phyloP scores from a whole-genome alignment of 2,797 vertebrate genomes.

The Hozukius guyotensis region DNA sequence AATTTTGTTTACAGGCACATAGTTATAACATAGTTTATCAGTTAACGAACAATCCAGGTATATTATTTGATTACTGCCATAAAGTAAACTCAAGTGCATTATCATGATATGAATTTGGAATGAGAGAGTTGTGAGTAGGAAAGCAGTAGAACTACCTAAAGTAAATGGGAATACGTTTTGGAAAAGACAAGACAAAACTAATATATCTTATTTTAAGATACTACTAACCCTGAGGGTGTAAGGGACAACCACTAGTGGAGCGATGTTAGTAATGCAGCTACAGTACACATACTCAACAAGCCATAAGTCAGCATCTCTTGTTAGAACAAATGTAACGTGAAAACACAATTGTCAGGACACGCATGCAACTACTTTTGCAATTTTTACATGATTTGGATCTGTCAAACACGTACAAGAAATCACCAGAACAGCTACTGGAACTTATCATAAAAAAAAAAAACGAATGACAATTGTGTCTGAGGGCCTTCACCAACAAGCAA shows the following conservation, averaged over 20 bases:
- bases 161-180: neutral
- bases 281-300: neutral
- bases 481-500: neutral
- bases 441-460: neutral
- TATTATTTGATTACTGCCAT: neutral
- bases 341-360: neutral
- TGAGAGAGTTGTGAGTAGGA: neutral
- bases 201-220: neutral
- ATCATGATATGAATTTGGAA: neutral
- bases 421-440: neutral
- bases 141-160: neutral
- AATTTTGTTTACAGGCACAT: too few relatives aligned
- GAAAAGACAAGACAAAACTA: neutral
- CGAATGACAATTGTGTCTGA: neutral
- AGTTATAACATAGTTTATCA: too few relatives aligned
- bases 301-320: neutral
- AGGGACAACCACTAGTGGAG: neutral
- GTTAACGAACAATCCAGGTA: too few relatives aligned
- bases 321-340: neutral
- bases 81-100: neutral
- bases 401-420: constrained; percentile 77
- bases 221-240: neutral
- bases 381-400: constrained; percentile 51
- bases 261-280: neutral
- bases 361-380: constrained; percentile 1